Percentiles rank a stretch among this genome's conserved stretches.
Evolutionary conservation across 2,888 invertebrate genomes (phyloP).

Genomic region (Germaria angustata): DNA sequence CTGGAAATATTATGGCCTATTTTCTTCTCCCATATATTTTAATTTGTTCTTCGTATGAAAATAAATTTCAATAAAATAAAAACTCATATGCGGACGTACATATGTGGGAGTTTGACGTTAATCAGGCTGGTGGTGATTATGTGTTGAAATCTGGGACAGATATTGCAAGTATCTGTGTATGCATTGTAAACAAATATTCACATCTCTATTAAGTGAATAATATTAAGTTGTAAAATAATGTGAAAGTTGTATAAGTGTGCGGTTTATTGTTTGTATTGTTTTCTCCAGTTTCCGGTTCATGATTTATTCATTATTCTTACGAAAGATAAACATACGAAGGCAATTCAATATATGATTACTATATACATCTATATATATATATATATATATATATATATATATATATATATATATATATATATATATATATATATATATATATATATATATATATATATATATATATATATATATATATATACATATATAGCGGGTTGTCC

Average conservation of each 20-base stretch:
- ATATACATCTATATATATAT: no score
- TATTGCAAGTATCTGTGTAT: not conserved
- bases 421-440: no score
- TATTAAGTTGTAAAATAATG: slow-evolving; percentile 4
- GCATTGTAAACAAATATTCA: slow-evolving; percentile 13
- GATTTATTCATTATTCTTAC: slow-evolving; percentile 45
- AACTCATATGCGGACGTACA: slow-evolving; percentile 31
- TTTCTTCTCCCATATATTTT: slow-evolving; percentile 8
- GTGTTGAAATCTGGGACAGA: slow-evolving; percentile 38
- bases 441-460: no score
- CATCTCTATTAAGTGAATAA: slow-evolving; percentile 27
- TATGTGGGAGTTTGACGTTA: slow-evolving; percentile 31
- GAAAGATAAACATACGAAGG: no score
- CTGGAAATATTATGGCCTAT: slow-evolving; percentile 30
- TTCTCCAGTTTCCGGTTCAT: slow-evolving; percentile 33
- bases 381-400: no score
- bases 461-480: no score
- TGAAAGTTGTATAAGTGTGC: not conserved
- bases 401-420: no score
- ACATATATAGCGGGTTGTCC: no score
- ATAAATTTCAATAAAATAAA: slow-evolving; percentile 42
- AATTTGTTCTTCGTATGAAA: slow-evolving; percentile 27
- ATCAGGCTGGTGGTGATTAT: slow-evolving; percentile 21
- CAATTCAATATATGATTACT: no score
- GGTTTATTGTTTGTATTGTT: slow-evolving; percentile 32